Conservation (phyloP, 2,797 vertebrate species). For the Sebastes matsubarae region DNA sequence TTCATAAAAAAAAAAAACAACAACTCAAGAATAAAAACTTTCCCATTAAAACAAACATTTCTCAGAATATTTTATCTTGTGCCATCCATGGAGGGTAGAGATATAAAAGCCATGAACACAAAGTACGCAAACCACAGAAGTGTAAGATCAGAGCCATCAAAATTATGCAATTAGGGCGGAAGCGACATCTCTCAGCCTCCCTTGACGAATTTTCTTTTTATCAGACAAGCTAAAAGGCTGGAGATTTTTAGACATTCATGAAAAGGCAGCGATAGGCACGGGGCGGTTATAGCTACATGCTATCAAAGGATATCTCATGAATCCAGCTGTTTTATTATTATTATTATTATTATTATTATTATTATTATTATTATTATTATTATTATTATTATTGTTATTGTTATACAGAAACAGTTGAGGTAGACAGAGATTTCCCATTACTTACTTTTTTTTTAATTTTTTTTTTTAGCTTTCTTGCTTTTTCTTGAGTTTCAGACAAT, state of each 20-base stretch:
- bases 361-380: background rate
- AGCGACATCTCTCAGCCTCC: constrained; percentile 41
- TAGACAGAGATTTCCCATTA: background rate
- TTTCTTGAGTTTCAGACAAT: constrained; percentile 10
- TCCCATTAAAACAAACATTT: constrained; percentile 58
- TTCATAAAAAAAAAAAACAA: constrained; percentile 33
- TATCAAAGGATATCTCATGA: background rate
- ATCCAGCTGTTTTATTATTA: background rate
- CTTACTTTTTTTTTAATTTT: background rate
- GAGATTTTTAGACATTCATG: constrained; percentile 27
- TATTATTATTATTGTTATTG: background rate
- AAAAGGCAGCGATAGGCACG: constrained; percentile 11
- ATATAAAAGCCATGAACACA: constrained; percentile 54
- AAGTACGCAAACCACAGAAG: constrained; percentile 52
- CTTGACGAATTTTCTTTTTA: constrained; percentile 30
- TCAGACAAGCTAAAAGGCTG: constrained; percentile 32
- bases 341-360: background rate
- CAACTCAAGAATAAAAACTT: constrained; percentile 48
- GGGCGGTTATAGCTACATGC: background rate
- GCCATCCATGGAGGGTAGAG: constrained; percentile 28
- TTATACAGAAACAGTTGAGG: background rate
- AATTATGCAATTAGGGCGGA: constrained; percentile 56
- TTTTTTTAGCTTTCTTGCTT: background rate
- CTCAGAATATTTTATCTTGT: constrained; percentile 32
- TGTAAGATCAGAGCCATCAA: constrained; percentile 51